Evolutionary conservation across 1,140 invertebrate species (phyloP), one percentile per base, ranked within the genome.

Genomic region (Alviniconcha marisindica): DNA sequence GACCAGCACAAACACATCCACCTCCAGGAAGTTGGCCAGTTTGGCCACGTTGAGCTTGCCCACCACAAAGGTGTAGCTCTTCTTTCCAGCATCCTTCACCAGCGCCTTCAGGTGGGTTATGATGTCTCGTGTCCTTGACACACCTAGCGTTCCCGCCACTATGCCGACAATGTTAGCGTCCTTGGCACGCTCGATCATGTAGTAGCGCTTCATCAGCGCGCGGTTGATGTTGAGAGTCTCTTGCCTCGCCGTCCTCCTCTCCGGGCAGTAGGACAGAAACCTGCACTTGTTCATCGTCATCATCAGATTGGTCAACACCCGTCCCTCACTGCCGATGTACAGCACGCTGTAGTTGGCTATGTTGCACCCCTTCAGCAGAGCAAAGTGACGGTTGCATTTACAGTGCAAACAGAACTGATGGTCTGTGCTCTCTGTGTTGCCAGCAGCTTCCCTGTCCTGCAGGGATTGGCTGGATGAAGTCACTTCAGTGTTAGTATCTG

Each of bases 1-100:
- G 86, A 99, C 96, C 76, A 97, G 94, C 3, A 99, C 96, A 94
- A 97, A 99, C 71, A 97, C 95, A 92, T 99, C 97, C 77, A 98
- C 96, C 94, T 98, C 97, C 78, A 96, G 95, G 93, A 98, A 97
- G 93, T 99, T 99, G 0, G 97, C 97, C 81, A 99, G 93, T 93
- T 99, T 99, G 0, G 96, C 95, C 63, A 96, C 95, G 94, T 97
- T 99, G 28, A 97, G 96, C 93, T 98, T 98, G 2, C 98, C 98
- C 78, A 99, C 96, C 44, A 96, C 96, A 69, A 99, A 95, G n/a
- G 97, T 96, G 89, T 99, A 98, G 78, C 95, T 95, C 89, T 97
- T 97, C 91, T 98, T 98, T 0, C 96, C 96, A 56, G 95, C 95
- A 56, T 94, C 91, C 89, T 95, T 96, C 1, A 97, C 94, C 44